These are phyloP conservation scores for Schrankia costaestrigalis DNA, from an alignment of 2,888 invertebrate genomes.

Conservation along the genomic window DNA sequence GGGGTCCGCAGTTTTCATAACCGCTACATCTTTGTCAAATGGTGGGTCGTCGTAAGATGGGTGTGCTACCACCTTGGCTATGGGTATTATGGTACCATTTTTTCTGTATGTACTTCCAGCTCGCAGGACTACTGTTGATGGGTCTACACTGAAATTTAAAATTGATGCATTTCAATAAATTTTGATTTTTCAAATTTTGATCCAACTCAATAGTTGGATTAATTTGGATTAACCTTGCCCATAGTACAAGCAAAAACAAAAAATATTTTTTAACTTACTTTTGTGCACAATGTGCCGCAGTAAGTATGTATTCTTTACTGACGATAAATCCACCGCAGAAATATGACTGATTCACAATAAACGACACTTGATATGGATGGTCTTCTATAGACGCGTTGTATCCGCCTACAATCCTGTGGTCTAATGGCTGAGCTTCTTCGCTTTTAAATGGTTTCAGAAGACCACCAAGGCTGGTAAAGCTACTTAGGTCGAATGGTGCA, in stretches of 20 bases:
- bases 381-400: constrained; percentile 56
- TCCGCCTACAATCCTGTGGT: constrained; percentile 60
- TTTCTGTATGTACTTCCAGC: constrained; percentile 67
- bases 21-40: constrained; percentile 69
- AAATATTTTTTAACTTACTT: constrained; percentile 44
- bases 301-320: constrained; percentile 64
- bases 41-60: constrained; percentile 58
- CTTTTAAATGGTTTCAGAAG: not conserved
- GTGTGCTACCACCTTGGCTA: constrained; percentile 61
- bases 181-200: no score
- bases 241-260: not conserved
- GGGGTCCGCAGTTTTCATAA: constrained; percentile 60
- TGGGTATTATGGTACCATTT: constrained; percentile 66
- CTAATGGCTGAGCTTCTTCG: no score
- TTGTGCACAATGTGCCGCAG: constrained; percentile 73
- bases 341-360: constrained; percentile 59
- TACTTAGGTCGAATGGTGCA: constrained; percentile 1
- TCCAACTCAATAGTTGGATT: no score
- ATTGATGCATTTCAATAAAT: not conserved
- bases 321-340: constrained; percentile 75
- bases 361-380: constrained; percentile 67
- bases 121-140: constrained; percentile 27
- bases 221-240: not conserved
- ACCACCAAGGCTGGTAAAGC: not conserved
- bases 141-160: constrained; percentile 8